Percentiles rank a stretch among this genome's conserved stretches.
Evolutionary conservation across 2,888 invertebrate species (phyloP).

Genomic region (Doris montereyensis): DNA sequence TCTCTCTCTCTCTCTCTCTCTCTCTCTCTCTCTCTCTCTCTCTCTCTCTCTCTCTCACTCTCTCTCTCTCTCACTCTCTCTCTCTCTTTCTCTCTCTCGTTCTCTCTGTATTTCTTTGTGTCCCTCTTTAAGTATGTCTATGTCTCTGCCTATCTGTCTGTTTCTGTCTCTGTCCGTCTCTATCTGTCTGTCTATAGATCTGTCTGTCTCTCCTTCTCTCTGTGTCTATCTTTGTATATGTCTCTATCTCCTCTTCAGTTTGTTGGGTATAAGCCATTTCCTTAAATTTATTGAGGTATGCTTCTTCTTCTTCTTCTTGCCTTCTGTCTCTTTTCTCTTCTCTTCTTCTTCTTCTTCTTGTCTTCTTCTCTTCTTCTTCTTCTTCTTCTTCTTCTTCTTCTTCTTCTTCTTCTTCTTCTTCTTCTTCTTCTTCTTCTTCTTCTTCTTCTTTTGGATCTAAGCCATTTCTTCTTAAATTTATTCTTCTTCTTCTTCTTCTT

Average conservation of each 20-base stretch:
- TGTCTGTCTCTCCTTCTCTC: not conserved
- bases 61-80: not conserved
- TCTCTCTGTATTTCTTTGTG: not conserved
- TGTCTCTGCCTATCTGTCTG: not conserved
- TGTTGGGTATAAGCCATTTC: no score
- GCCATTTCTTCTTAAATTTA: not conserved
- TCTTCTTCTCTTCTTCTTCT: not conserved
- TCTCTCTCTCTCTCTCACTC: not conserved
- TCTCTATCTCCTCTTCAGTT: not conserved
- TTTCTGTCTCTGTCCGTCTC: not conserved
- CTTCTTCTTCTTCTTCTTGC: not conserved
- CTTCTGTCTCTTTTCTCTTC: not conserved
- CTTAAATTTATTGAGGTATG: no score
- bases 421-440: not conserved
- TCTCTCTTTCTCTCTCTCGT: not conserved
- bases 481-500: constrained; percentile 20
- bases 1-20: not conserved
- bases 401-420: not conserved
- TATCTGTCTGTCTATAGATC: not conserved
- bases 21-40: not conserved
- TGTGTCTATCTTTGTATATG: not conserved
- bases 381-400: not conserved
- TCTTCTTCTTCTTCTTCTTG: not conserved
- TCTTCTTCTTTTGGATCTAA: not conserved
- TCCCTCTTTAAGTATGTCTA: not conserved